These are phyloP conservation scores for Aphaenogaster rudis DNA, from an alignment of 1,140 invertebrate species.

Conservation along the genomic window DNA sequence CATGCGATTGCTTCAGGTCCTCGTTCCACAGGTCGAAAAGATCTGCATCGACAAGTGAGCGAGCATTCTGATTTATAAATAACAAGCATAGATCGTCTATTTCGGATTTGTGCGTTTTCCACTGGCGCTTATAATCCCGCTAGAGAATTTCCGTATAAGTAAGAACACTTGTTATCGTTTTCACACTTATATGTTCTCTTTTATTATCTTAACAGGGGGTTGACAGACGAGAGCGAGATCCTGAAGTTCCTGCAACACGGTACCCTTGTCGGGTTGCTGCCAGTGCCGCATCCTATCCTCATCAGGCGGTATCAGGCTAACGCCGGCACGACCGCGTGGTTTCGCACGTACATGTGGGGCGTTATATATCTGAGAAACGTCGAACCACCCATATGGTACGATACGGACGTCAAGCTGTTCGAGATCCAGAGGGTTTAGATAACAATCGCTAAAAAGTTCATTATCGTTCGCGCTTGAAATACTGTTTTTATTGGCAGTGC, in stretches of 20 bases:
- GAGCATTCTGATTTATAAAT: conserved; percentile 72
- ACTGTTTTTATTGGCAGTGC: conserved; percentile 58
- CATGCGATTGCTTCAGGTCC: conserved; percentile 98
- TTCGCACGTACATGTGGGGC: conserved; percentile 99
- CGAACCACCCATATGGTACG: conserved; percentile 99
- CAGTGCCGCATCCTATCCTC: conserved; percentile 99
- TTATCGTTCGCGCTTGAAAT: conserved; percentile 47
- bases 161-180: not conserved
- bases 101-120: not conserved
- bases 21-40: conserved; percentile 99
- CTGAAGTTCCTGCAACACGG: conserved; percentile 99
- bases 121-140: not conserved
- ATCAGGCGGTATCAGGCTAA: conserved; percentile 99
- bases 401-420: conserved; percentile 99
- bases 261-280: conserved; percentile 98
- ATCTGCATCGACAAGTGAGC: conserved; percentile 99
- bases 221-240: conserved; percentile 99
- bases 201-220: conserved; percentile 89
- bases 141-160: not conserved
- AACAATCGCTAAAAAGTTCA: conserved; percentile 30
- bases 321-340: conserved; percentile 99
- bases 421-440: conserved; percentile 97
- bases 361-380: conserved; percentile 99
- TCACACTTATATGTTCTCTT: conserved; percentile 21
- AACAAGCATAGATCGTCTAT: not conserved